phyloP scores from a whole-genome alignment of 2,113 vertebrate species.

The Nematolebias whitei region DNA sequence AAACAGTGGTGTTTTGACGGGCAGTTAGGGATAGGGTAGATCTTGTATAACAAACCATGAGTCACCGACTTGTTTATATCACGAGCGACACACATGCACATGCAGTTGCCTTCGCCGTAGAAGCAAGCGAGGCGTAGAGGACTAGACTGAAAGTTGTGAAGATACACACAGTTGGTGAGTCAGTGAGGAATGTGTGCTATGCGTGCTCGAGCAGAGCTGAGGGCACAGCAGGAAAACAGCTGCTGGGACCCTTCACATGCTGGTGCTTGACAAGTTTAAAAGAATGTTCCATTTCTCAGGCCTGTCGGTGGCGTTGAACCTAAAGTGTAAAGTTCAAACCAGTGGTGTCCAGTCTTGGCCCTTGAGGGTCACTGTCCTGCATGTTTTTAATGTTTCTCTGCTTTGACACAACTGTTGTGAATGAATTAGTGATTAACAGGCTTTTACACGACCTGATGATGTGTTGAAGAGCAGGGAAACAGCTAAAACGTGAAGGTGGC shows the following conservation, averaged over 20 bases:
- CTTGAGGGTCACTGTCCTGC: no score
- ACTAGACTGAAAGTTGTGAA: slow-evolving; percentile 23
- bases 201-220: slow-evolving; percentile 45
- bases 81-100: slow-evolving; percentile 36
- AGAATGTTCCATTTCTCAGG: slow-evolving; percentile 43
- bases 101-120: neutral
- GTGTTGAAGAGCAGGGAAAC: no score
- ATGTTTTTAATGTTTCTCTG: no score
- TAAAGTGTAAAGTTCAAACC: neutral
- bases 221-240: slow-evolving; percentile 52
- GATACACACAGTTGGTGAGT: slow-evolving; percentile 61
- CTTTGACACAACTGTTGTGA: no score
- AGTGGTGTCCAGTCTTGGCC: no score
- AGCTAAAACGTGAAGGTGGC: no score
- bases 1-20: slow-evolving; percentile 29
- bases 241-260: slow-evolving; percentile 66
- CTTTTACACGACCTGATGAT: no score
- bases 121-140: slow-evolving; percentile 8
- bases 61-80: slow-evolving; percentile 56
- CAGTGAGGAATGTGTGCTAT: slow-evolving; percentile 71
- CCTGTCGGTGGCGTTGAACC: slow-evolving; percentile 22
- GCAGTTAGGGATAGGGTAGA: slow-evolving; percentile 16
- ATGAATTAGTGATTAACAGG: no score
- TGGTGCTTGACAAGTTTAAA: slow-evolving; percentile 52
- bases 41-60: slow-evolving; percentile 58